These are phyloP conservation scores for Ericerus pela DNA, from an alignment of 1,140 invertebrate genomes.

Conservation along the genomic window DNA sequence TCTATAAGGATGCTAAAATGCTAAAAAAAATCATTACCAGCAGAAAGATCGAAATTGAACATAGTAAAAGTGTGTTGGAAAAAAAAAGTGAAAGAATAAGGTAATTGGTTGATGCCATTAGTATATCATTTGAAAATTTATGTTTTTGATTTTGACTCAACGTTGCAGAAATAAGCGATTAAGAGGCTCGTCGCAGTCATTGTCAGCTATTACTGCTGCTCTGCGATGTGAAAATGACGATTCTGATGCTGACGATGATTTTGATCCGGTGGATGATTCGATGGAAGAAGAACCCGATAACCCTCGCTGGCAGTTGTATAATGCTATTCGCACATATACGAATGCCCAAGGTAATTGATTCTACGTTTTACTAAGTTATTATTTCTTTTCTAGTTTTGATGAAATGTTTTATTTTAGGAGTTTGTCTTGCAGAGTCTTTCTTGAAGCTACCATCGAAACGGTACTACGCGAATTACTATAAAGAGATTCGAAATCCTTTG, in stretches of 20 bases:
- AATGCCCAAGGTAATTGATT: slow-evolving; percentile 49
- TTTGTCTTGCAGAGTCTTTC: slow-evolving; percentile 72
- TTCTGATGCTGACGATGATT: slow-evolving; percentile 43
- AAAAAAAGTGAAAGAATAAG: slow-evolving; percentile 21
- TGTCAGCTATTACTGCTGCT: slow-evolving; percentile 41
- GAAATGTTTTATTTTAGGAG: slow-evolving; percentile 33
- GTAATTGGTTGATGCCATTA: slow-evolving; percentile 8
- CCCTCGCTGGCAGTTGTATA: slow-evolving; percentile 64
- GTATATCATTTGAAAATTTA: background rate
- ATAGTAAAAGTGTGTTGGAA: slow-evolving; percentile 28
- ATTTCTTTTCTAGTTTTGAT: slow-evolving; percentile 5
- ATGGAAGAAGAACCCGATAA: slow-evolving; percentile 48
- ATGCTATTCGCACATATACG: slow-evolving; percentile 55
- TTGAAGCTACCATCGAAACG: slow-evolving; percentile 78
- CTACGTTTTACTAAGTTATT: too few species aligned
- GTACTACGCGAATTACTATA: slow-evolving; percentile 94
- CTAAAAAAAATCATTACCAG: slow-evolving; percentile 59
- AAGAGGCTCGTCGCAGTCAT: slow-evolving; percentile 31
- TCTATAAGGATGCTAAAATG: slow-evolving; percentile 88
- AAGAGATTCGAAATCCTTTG: slow-evolving; percentile 89
- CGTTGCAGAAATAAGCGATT: slow-evolving; percentile 31
- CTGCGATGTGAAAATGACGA: slow-evolving; percentile 38
- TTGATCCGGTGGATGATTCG: slow-evolving; percentile 45
- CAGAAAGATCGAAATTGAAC: slow-evolving; percentile 50
- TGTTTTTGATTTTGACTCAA: background rate